These are phyloP conservation scores for Heliconius erato DNA, from an alignment of 2,888 invertebrate species.

Conservation along the genomic window DNA sequence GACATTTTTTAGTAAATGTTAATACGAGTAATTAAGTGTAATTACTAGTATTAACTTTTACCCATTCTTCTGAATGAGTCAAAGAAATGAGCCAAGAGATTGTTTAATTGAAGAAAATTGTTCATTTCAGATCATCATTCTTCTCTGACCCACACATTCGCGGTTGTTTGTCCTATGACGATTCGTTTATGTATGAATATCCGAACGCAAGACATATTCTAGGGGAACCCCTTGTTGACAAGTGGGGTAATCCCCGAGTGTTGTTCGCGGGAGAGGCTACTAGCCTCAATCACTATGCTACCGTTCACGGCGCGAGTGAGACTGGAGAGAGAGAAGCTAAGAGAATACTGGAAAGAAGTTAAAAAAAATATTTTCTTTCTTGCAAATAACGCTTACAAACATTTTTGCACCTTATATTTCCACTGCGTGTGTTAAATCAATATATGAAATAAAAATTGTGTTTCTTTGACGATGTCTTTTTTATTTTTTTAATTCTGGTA, in stretches of 20 bases:
- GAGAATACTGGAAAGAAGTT: slow-evolving; percentile 44
- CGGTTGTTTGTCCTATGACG: slow-evolving; percentile 90
- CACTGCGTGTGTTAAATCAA: too few relatives aligned
- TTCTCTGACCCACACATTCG: slow-evolving; percentile 88
- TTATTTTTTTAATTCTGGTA: too few relatives aligned
- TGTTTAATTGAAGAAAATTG: neutral
- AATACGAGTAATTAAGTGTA: too few relatives aligned
- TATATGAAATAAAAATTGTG: too few relatives aligned
- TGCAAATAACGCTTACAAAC: neutral
- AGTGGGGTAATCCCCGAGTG: slow-evolving; percentile 74
- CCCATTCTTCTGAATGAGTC: too few relatives aligned
- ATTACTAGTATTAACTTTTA: too few relatives aligned
- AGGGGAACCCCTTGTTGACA: slow-evolving; percentile 84
- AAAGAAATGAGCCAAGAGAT: neutral
- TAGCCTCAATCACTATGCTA: slow-evolving; percentile 85
- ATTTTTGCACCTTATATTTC: too few relatives aligned
- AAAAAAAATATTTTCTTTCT: neutral
- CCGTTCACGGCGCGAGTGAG: slow-evolving; percentile 90
- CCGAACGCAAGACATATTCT: slow-evolving; percentile 83
- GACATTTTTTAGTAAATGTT: too few relatives aligned
- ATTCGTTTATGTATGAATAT: slow-evolving; percentile 78
- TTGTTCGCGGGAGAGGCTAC: slow-evolving; percentile 88
- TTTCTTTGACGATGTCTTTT: too few relatives aligned
- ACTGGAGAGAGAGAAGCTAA: slow-evolving; percentile 88
- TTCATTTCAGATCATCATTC: slow-evolving; percentile 88